A percentile compares a stretch with the other conserved stretches of the same genome.
These are phyloP conservation scores for Brevimyrus niger DNA, from an alignment of 2,113 vertebrate species.

Conservation along the genomic window DNA sequence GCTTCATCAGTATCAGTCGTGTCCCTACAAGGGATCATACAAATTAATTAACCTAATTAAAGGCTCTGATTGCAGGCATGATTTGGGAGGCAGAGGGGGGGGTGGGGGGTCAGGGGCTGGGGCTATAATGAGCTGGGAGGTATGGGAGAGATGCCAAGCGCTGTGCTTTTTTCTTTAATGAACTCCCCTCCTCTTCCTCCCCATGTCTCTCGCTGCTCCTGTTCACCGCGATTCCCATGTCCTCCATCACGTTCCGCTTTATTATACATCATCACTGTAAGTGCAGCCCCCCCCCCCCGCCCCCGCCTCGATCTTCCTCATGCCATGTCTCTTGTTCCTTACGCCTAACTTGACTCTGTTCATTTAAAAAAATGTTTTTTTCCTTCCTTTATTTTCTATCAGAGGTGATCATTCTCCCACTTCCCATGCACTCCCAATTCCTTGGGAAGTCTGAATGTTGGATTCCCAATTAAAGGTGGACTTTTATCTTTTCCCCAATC, in stretches of 20 bases:
- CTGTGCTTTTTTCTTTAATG: conserved; percentile 85
- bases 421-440: background rate
- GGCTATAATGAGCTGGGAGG: conserved; percentile 90
- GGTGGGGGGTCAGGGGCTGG: conserved; percentile 79
- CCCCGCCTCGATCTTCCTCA: background rate
- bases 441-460: background rate
- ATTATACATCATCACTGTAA: background rate
- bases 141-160: conserved; percentile 89
- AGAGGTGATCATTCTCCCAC: background rate
- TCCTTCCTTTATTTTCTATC: background rate
- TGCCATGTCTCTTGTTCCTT: background rate
- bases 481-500: background rate
- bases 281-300: background rate
- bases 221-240: background rate
- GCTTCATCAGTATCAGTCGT: conserved; percentile 99
- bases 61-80: conserved; percentile 99
- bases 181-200: conserved; percentile 38
- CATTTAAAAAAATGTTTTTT: background rate
- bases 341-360: background rate
- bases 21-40: conserved; percentile 99
- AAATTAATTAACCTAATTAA: conserved; percentile 99
- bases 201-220: conserved; percentile 15
- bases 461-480: background rate
- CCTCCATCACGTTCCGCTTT: background rate
- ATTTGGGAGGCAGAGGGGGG: conserved; percentile 78